These are phyloP conservation scores for Hyperoplus lanceolatus DNA, from an alignment of 2,797 vertebrate species.

Conservation along the genomic window DNA sequence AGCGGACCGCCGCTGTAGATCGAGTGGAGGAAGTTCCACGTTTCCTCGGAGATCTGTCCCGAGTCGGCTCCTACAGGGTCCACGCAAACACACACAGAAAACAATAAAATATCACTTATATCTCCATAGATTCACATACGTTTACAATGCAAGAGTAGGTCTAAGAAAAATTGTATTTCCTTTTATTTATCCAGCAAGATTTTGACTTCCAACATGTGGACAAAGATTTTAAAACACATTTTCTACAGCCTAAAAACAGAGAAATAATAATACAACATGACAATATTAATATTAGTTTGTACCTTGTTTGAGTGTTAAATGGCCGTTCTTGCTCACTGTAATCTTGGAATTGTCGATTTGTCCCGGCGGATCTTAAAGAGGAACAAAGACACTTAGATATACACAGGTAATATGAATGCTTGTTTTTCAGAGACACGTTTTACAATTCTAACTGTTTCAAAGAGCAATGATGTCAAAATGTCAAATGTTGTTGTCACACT, in stretches of 20 bases:
- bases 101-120: conserved; percentile 1
- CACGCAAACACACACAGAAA: background rate
- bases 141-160: background rate
- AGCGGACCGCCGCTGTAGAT: conserved; percentile 96
- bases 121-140: background rate
- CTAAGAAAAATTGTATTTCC: background rate
- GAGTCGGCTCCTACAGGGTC: conserved; percentile 92
- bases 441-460: conserved; percentile 44
- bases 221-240: background rate
- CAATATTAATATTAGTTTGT: conserved; percentile 30
- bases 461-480: conserved; percentile 54
- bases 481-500: conserved; percentile 63
- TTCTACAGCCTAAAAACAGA: conserved; percentile 3
- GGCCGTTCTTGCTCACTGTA: conserved; percentile 92
- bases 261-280: background rate
- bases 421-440: conserved; percentile 11
- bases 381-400: conserved; percentile 50
- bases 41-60: conserved; percentile 98
- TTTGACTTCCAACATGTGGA: background rate
- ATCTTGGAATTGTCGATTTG: conserved; percentile 98
- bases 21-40: conserved; percentile 97
- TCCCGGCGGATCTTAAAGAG: conserved; percentile 91
- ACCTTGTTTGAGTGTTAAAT: conserved; percentile 95
- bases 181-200: background rate
- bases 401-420: background rate